Conservation (phyloP, 2,113 vertebrate species). For the Odontesthes bonariensis region DNA sequence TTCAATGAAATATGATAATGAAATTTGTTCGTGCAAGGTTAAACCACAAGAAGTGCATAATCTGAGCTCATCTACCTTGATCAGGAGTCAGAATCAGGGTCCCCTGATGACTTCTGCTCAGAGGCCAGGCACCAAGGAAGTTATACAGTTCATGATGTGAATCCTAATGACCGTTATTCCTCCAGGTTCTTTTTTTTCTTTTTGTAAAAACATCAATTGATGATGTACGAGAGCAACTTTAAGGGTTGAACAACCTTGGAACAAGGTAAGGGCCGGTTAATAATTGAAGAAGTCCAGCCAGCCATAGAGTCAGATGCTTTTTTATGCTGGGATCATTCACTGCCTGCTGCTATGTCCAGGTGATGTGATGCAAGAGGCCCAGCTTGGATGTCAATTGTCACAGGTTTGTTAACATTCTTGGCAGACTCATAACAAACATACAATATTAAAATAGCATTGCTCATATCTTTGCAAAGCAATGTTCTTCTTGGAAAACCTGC, state of each 20-base stretch:
- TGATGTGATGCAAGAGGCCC: constrained; percentile 24
- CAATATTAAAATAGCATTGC: too few relatives aligned
- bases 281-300: constrained; percentile 58
- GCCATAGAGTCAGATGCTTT: constrained; percentile 17
- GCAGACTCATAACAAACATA: too few relatives aligned
- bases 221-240: constrained; percentile 23
- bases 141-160: constrained; percentile 26
- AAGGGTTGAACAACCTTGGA: constrained; percentile 49
- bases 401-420: constrained; percentile 5
- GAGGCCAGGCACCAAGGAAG: neutral
- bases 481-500: too few relatives aligned
- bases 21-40: neutral
- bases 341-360: constrained; percentile 25
- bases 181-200: neutral
- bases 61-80: constrained; percentile 9
- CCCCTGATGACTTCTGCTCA: neutral
- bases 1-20: neutral
- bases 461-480: too few relatives aligned
- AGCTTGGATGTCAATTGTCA: constrained; percentile 15
- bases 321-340: constrained; percentile 49
- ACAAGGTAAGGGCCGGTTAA: constrained; percentile 47
- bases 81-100: constrained; percentile 2
- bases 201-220: constrained; percentile 57
- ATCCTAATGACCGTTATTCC: constrained; percentile 30
- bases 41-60: neutral